Conservation (phyloP, 2,888 invertebrate genomes). For the Erebia ligea region DNA sequence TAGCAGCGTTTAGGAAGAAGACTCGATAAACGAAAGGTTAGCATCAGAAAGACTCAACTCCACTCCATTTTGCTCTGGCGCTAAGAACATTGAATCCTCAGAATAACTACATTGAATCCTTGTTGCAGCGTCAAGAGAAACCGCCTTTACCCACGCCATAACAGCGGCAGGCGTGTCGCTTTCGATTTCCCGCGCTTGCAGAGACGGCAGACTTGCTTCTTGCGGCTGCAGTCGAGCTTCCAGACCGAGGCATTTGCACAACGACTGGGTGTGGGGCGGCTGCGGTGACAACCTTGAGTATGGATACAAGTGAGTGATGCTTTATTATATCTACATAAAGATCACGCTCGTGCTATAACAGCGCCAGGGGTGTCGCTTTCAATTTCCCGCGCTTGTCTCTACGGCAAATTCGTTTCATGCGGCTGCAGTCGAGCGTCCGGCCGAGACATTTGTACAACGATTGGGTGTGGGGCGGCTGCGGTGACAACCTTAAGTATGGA, state of each 20-base stretch:
- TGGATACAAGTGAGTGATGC: constrained; percentile 91
- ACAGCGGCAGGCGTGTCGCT: constrained; percentile 95
- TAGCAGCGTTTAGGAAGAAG: no score
- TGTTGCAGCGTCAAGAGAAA: constrained; percentile 90
- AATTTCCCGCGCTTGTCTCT: constrained; percentile 94
- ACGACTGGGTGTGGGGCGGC: constrained; percentile 99
- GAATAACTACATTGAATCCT: background rate
- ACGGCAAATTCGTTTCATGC: constrained; percentile 94
- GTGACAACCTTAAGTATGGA: constrained; percentile 97
- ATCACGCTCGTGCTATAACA: constrained; percentile 90
- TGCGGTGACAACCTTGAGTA: constrained; percentile 99
- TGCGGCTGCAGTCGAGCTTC: constrained; percentile 95
- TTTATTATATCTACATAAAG: background rate
- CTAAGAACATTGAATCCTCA: background rate
- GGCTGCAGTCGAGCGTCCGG: constrained; percentile 93
- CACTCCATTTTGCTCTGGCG: no score
- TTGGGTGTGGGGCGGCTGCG: constrained; percentile 99
- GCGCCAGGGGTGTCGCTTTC: constrained; percentile 95
- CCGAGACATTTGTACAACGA: constrained; percentile 93
- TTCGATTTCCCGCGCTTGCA: constrained; percentile 94
- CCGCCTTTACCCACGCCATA: constrained; percentile 95
- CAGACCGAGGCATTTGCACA: constrained; percentile 91
- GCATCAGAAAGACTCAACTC: no score
- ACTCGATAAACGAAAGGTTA: no score
- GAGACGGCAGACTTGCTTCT: constrained; percentile 94